These are phyloP conservation scores for Embiotoca jacksoni DNA, from an alignment of 2,113 vertebrate genomes.

Conservation along the genomic window DNA sequence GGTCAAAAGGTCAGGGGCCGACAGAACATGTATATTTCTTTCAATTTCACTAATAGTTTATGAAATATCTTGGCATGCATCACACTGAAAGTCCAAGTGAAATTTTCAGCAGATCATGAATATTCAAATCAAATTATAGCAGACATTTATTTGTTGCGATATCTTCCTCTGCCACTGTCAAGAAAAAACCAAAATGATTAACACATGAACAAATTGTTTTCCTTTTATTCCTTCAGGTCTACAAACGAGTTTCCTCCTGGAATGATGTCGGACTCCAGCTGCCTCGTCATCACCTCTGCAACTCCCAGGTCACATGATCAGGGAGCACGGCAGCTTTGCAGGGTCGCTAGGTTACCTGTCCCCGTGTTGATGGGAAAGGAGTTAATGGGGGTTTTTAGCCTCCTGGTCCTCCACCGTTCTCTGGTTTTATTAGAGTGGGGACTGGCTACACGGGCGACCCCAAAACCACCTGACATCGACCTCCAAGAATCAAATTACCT, in stretches of 20 bases:
- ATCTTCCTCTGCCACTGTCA: neutral
- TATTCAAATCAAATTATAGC: no score
- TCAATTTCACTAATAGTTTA: no score
- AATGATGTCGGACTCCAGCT: constrained; percentile 43
- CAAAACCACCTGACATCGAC: constrained; percentile 56
- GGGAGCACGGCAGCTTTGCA: constrained; percentile 45
- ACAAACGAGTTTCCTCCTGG: constrained; percentile 6
- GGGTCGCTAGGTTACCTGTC: constrained; percentile 69
- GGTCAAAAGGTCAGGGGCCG: neutral
- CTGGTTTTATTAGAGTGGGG: constrained; percentile 73
- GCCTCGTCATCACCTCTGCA: constrained; percentile 59
- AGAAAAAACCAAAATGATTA: neutral
- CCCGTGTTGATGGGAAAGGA: constrained; percentile 69
- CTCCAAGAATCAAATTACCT: constrained; percentile 73
- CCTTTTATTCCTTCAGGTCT: constrained; percentile 10
- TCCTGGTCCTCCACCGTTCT: constrained; percentile 53
- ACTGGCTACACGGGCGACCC: constrained; percentile 62
- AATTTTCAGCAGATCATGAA: no score
- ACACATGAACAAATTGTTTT: constrained; percentile 22
- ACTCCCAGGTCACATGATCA: constrained; percentile 62
- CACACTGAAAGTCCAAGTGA: no score
- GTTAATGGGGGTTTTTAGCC: constrained; percentile 76
- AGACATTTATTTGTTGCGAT: no score
- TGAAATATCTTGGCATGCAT: no score
- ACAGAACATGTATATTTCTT: no score